These are phyloP conservation scores for Neodiprion virginianus DNA, from an alignment of 1,140 invertebrate genomes.

Conservation along the genomic window DNA sequence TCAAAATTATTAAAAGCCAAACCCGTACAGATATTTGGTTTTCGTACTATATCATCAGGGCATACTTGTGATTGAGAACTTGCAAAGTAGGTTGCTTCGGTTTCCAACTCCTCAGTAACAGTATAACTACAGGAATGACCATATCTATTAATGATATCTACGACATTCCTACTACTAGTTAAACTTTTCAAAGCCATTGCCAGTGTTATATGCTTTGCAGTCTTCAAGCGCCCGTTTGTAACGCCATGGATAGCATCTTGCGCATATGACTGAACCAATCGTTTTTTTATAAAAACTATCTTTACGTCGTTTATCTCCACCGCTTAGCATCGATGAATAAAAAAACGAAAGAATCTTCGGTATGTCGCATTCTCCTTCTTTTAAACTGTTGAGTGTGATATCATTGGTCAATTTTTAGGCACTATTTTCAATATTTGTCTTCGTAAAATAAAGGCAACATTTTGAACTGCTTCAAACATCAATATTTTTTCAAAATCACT, in stretches of 20 bases:
- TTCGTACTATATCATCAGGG: slow-evolving; percentile 36
- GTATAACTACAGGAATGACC: slow-evolving; percentile 45
- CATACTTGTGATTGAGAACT: slow-evolving; percentile 20
- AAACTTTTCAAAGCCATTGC: slow-evolving; percentile 46
- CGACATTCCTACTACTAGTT: slow-evolving; percentile 45
- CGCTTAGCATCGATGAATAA: background rate
- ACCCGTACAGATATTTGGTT: slow-evolving; percentile 35
- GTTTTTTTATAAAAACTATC: background rate
- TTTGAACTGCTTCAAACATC: too few relatives aligned
- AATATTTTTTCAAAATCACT: too few relatives aligned
- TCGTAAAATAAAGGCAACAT: too few relatives aligned
- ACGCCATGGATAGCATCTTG: background rate
- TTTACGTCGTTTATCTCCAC: background rate
- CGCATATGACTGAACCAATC: background rate
- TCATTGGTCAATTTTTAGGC: too few relatives aligned
- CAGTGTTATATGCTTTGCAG: slow-evolving; percentile 41
- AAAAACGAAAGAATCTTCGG: background rate
- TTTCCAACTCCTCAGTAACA: slow-evolving; percentile 40
- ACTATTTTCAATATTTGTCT: too few relatives aligned
- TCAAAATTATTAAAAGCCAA: slow-evolving; percentile 51
- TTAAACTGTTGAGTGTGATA: too few relatives aligned
- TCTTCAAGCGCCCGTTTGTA: slow-evolving; percentile 25
- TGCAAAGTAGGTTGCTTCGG: slow-evolving; percentile 32
- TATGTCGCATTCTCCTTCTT: background rate
- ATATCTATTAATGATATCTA: slow-evolving; percentile 27